phyloP scores from a whole-genome alignment of 23 tunicate genomes.

The Aplidium turbinatum region DNA sequence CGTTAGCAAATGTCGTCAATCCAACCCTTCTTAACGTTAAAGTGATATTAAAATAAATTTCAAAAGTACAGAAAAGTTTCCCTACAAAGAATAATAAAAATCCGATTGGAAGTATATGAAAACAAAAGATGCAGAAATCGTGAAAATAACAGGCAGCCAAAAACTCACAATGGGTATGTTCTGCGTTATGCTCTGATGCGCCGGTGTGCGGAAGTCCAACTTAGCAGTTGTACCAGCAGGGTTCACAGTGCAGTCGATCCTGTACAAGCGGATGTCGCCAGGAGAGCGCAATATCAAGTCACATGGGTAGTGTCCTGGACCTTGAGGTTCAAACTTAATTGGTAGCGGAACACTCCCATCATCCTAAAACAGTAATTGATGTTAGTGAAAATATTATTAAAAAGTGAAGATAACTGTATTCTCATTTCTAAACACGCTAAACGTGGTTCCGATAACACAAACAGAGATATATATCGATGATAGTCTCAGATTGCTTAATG shows the following conservation, averaged over 20 bases:
- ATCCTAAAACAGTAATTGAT: slow-evolving; percentile 32
- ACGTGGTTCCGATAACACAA: too few species aligned
- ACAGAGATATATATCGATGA: too few species aligned
- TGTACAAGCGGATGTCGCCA: slow-evolving; percentile 68
- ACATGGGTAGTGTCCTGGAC: slow-evolving; percentile 91
- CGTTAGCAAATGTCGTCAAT: not conserved
- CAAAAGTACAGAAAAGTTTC: not conserved
- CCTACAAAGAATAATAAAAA: not conserved
- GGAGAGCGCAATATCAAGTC: slow-evolving; percentile 70
- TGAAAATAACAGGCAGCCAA: not conserved
- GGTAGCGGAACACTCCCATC: slow-evolving; percentile 70
- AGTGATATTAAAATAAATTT: not conserved
- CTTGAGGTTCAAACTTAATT: slow-evolving; percentile 55
- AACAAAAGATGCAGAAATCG: not conserved
- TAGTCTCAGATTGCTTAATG: too few species aligned
- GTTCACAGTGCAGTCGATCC: slow-evolving; percentile 85
- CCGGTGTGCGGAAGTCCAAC: slow-evolving; percentile 82
- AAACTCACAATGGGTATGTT: slow-evolving; percentile 89
- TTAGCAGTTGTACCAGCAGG: slow-evolving; percentile 75
- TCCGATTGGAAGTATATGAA: not conserved
- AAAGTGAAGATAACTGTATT: not conserved
- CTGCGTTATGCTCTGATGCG: slow-evolving; percentile 83
- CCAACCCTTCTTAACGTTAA: not conserved
- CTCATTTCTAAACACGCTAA: not conserved
- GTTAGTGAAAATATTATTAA: not conserved